Evolutionary conservation across 2,888 invertebrate genomes (phyloP).

Genomic region (Smittia aterrima): DNA sequence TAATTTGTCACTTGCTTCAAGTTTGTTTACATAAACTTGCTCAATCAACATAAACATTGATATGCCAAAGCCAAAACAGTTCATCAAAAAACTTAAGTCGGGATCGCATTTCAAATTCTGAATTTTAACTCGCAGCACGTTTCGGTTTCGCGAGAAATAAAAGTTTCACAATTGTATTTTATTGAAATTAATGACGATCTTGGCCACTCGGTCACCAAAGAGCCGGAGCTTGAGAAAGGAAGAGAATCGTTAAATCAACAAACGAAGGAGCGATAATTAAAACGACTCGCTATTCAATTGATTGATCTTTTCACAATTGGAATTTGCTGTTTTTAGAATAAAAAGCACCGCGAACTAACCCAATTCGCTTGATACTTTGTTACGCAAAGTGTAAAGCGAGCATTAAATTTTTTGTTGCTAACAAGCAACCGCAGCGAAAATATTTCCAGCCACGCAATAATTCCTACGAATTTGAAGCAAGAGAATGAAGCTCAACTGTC

Average conservation of each 20-base stretch:
- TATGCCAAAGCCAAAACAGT: background rate
- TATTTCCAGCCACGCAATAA: background rate
- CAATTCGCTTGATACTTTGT: too few species aligned
- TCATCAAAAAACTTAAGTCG: background rate
- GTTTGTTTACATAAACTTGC: background rate
- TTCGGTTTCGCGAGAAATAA: background rate
- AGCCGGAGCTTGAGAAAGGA: background rate
- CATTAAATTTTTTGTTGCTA: too few species aligned
- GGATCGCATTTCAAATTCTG: conserved; percentile 6
- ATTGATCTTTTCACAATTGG: background rate
- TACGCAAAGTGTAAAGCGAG: too few species aligned
- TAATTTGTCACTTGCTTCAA: background rate
- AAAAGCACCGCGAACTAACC: too few species aligned
- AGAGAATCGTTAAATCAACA: background rate
- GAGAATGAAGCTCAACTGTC: background rate
- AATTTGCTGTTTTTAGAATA: too few species aligned
- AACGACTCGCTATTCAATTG: background rate
- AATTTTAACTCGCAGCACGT: conserved; percentile 16
- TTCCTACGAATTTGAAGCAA: background rate
- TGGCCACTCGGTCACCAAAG: background rate
- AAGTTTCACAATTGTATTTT: background rate
- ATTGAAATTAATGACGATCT: conserved; percentile 8
- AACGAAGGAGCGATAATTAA: conserved; percentile 1
- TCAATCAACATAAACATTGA: background rate
- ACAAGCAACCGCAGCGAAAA: background rate